These are phyloP conservation scores for Rhombomys opimus DNA, from an alignment of 2,113 vertebrate species.

Conservation along the genomic window DNA sequence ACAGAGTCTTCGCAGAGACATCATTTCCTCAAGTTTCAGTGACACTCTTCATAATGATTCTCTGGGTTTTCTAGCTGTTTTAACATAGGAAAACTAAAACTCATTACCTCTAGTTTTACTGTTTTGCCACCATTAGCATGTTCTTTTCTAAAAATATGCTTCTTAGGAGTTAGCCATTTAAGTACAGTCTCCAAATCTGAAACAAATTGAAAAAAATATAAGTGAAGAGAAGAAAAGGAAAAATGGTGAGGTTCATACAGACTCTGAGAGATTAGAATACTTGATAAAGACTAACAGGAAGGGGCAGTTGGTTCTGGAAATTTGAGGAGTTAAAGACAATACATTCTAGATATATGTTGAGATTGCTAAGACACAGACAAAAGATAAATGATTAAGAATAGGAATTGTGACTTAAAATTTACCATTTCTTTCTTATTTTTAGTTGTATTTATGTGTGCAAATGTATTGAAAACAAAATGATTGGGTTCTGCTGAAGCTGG, in stretches of 20 bases:
- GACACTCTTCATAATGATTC: not conserved
- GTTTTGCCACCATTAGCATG: not conserved
- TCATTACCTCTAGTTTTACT: conserved; percentile 39
- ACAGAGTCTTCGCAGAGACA: not conserved
- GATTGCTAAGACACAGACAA: not conserved
- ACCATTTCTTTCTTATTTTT: not conserved
- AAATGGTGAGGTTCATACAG: not conserved
- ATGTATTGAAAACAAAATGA: not conserved
- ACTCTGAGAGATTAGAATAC: not conserved
- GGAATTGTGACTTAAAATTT: not conserved
- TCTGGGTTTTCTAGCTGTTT: conserved; percentile 2
- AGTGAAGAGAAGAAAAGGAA: not conserved
- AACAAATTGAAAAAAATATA: conserved; percentile 58
- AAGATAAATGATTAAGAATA: not conserved
- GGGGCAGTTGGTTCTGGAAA: not conserved
- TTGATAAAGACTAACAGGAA: not conserved
- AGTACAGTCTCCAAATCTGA: conserved; percentile 66
- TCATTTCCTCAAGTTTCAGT: not conserved
- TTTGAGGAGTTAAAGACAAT: not conserved
- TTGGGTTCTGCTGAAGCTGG: not conserved
- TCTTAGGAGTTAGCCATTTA: conserved; percentile 63
- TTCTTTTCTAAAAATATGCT: conserved; percentile 56
- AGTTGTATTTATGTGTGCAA: not conserved
- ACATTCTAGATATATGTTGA: not conserved
- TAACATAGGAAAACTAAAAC: conserved; percentile 14